These are phyloP conservation scores for Eurytoma californica DNA, from an alignment of 2,888 invertebrate genomes.

Conservation along the genomic window DNA sequence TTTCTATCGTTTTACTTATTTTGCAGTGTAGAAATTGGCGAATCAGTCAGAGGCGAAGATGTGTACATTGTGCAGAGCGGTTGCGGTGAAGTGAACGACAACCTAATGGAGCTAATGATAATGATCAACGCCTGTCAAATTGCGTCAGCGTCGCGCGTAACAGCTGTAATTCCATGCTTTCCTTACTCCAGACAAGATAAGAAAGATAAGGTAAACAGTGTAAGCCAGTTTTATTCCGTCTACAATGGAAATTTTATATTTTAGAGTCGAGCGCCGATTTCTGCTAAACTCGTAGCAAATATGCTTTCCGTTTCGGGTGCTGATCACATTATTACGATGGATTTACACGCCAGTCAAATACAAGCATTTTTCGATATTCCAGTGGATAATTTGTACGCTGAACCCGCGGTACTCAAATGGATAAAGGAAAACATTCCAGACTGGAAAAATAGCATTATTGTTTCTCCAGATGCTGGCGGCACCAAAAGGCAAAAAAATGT, in stretches of 20 bases:
- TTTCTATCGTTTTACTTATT: not conserved
- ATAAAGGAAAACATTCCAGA: constrained; percentile 95
- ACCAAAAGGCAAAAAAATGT: constrained; percentile 84
- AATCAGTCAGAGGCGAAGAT: constrained; percentile 96
- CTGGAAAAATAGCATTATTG: constrained; percentile 94
- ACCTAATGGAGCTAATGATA: constrained; percentile 95
- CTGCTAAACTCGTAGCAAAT: constrained; percentile 95
- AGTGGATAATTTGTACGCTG: constrained; percentile 96
- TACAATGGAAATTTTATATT: not conserved
- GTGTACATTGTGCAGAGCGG: constrained; percentile 97
- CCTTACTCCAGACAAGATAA: constrained; percentile 97
- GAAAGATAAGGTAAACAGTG: constrained; percentile 87
- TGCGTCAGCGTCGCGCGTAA: constrained; percentile 93
- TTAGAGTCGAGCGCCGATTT: constrained; percentile 93
- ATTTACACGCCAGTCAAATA: constrained; percentile 96
- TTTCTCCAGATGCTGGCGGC: constrained; percentile 96
- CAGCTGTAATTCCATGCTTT: constrained; percentile 96
- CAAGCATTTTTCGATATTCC: constrained; percentile 98
- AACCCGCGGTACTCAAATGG: constrained; percentile 96
- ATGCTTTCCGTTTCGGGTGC: constrained; percentile 96
- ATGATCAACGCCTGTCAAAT: constrained; percentile 98
- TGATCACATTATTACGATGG: constrained; percentile 98
- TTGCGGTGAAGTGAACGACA: constrained; percentile 95
- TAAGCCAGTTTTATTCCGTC: not conserved
- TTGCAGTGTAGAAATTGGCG: constrained; percentile 92